Conservation (phyloP, 2,888 invertebrate species). For the Dolomedes plantarius region DNA sequence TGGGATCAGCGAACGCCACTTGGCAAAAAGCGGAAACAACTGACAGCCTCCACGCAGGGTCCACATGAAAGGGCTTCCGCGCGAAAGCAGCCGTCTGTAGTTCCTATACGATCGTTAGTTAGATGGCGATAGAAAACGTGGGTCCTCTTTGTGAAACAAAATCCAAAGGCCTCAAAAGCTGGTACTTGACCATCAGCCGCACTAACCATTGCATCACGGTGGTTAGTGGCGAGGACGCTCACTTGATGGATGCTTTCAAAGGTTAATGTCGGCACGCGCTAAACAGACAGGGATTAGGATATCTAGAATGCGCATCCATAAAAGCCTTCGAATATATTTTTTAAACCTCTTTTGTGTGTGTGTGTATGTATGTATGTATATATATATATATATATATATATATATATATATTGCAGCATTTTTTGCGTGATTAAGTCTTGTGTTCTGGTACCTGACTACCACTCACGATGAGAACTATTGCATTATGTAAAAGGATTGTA, state of each 20-base stretch:
- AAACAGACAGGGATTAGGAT: no score
- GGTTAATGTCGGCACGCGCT: not conserved
- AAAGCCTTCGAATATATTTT: no score
- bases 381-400: no score
- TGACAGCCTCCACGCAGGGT: constrained; percentile 45
- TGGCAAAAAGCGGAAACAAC: constrained; percentile 38
- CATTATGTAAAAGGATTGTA: no score
- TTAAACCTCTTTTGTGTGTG: no score
- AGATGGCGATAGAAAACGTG: constrained; percentile 9
- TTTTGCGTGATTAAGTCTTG: no score
- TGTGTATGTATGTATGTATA: no score
- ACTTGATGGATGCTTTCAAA: not conserved
- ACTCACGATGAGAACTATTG: no score
- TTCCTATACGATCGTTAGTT: constrained; percentile 63
- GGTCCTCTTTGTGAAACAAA: not conserved
- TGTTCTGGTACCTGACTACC: no score
- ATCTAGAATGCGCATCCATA: no score
- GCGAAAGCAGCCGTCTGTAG: constrained; percentile 46
- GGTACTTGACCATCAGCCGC: constrained; percentile 36
- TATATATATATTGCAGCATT: no score
- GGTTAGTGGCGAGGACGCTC: not conserved
- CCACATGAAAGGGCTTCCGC: constrained; percentile 56
- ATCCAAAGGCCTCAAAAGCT: constrained; percentile 19
- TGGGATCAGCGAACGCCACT: constrained; percentile 52
- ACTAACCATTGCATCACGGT: constrained; percentile 16